phyloP scores from a whole-genome alignment of 2,113 vertebrate species.

The Ctenomys sociabilis region DNA sequence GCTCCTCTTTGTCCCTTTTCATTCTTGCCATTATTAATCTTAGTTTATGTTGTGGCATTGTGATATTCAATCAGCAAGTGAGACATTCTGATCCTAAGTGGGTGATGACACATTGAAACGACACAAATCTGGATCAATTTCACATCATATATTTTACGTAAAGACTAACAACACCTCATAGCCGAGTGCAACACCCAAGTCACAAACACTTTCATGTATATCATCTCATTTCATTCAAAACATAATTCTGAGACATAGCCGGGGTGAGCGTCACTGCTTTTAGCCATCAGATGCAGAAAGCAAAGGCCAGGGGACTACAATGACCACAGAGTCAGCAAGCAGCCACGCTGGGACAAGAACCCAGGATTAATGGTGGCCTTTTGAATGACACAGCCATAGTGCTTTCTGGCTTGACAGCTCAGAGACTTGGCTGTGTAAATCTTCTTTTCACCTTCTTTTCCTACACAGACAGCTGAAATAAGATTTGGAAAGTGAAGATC shows the following conservation, averaged over 20 bases:
- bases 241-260: not conserved
- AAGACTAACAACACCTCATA: not conserved
- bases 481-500: not conserved
- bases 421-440: not conserved
- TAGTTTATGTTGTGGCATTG: not conserved
- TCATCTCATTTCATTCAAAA: not conserved
- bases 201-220: not conserved
- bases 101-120: not conserved
- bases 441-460: not conserved
- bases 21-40: not conserved
- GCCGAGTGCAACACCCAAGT: not conserved
- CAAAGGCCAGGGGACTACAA: not conserved
- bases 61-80: not conserved
- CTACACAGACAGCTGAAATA: not conserved
- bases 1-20: not conserved
- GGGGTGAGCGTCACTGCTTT: not conserved
- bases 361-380: not conserved
- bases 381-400: not conserved
- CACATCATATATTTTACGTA: not conserved
- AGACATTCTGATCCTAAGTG: not conserved
- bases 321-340: not conserved
- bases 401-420: not conserved
- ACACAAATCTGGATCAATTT: not conserved
- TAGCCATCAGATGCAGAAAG: not conserved
- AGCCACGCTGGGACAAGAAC: not conserved